Evolutionary conservation across 2,113 vertebrate genomes (phyloP).

Genomic region (Theropithecus gelada): DNA sequence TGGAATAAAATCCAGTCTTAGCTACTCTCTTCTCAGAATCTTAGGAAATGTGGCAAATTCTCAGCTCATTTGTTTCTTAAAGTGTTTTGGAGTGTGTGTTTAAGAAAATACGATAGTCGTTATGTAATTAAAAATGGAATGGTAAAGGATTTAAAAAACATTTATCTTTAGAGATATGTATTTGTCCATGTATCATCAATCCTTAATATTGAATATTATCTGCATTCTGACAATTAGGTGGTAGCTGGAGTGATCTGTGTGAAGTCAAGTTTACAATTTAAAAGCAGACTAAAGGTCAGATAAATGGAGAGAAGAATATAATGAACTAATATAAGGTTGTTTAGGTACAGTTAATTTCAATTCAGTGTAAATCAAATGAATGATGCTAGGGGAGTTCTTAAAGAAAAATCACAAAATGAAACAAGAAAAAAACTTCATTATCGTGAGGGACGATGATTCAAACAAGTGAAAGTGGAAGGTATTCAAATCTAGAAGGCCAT

Average conservation of each 20-base stretch:
- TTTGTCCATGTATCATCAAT: background rate
- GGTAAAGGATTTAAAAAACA: background rate
- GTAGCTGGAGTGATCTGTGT: background rate
- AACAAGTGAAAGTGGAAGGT: background rate
- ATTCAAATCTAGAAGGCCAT: background rate
- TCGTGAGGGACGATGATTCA: background rate
- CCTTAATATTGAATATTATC: background rate
- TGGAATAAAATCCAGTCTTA: conserved; percentile 47
- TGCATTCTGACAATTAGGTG: background rate
- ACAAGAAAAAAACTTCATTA: background rate
- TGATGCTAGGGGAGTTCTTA: background rate
- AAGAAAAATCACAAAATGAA: conserved; percentile 24
- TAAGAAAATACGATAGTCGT: background rate
- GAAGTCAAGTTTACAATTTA: background rate
- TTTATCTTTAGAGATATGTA: conserved; percentile 20
- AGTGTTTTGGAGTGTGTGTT: background rate
- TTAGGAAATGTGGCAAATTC: conserved; percentile 10
- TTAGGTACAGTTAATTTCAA: background rate
- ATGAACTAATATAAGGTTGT: background rate
- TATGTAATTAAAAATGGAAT: conserved; percentile 34
- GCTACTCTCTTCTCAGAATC: background rate
- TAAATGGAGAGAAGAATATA: background rate
- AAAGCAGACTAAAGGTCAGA: background rate
- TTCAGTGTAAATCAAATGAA: background rate
- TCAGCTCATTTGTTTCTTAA: conserved; percentile 40